Conservation (phyloP, 1,140 invertebrate genomes). For the Globodera ellingtonae region DNA sequence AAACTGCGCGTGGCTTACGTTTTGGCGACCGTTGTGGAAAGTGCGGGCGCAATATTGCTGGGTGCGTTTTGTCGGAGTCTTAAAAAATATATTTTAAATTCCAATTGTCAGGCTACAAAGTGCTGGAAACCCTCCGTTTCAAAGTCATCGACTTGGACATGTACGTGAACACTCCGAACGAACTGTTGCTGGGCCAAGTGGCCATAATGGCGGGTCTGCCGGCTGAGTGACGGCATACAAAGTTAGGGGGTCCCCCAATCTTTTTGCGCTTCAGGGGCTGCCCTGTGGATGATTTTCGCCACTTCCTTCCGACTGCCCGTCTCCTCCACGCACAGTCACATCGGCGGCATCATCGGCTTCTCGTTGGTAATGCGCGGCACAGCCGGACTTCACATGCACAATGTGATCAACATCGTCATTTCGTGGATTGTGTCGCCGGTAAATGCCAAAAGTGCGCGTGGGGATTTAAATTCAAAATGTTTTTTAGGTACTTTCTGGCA, state of each 20-base stretch:
- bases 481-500: slow-evolving; percentile 29
- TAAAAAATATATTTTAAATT: no score
- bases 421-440: slow-evolving; percentile 45
- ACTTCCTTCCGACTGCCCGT: slow-evolving; percentile 90
- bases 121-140: slow-evolving; percentile 64
- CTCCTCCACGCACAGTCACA: slow-evolving; percentile 89
- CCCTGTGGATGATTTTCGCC: slow-evolving; percentile 86
- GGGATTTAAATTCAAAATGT: no score
- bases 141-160: slow-evolving; percentile 56
- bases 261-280: slow-evolving; percentile 66
- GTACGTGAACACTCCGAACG: slow-evolving; percentile 46
- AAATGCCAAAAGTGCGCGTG: neutral
- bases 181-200: slow-evolving; percentile 47
- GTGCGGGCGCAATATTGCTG: slow-evolving; percentile 69
- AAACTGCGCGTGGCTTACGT: slow-evolving; percentile 78
- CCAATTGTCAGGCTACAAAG: slow-evolving; percentile 66
- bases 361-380: slow-evolving; percentile 84
- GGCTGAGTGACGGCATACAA: neutral
- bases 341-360: slow-evolving; percentile 93
- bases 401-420: slow-evolving; percentile 61
- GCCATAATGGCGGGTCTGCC: slow-evolving; percentile 39
- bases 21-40: slow-evolving; percentile 86
- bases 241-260: neutral
- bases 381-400: slow-evolving; percentile 72
- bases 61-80: neutral